These are phyloP conservation scores for Scomber japonicus DNA, from an alignment of 2,113 vertebrate species.

Conservation along the genomic window DNA sequence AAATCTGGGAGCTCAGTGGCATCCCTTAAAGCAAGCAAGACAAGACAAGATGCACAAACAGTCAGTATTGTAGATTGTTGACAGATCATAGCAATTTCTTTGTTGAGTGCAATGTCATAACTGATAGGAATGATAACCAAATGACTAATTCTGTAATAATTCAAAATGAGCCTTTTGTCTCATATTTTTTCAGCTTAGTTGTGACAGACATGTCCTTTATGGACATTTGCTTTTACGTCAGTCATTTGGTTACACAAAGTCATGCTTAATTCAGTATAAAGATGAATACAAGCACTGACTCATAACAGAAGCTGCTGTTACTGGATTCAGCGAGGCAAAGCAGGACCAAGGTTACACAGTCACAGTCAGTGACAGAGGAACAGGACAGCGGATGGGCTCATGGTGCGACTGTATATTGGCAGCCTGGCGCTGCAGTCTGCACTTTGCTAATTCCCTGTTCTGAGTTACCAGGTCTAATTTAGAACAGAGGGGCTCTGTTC, in stretches of 20 bases:
- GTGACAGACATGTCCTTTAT: neutral
- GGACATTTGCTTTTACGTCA: slow-evolving; percentile 31
- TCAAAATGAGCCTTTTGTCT: too few relatives aligned
- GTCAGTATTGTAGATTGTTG: too few relatives aligned
- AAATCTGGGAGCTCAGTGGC: too few relatives aligned
- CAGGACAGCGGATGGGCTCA: slow-evolving; percentile 35
- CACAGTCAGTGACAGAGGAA: slow-evolving; percentile 23
- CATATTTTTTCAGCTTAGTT: too few relatives aligned
- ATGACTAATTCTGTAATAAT: too few relatives aligned
- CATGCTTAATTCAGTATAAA: slow-evolving; percentile 33
- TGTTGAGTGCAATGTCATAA: too few relatives aligned
- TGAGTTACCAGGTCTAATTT: slow-evolving; percentile 73
- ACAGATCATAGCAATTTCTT: too few relatives aligned
- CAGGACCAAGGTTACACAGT: slow-evolving; percentile 50
- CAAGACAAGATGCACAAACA: too few relatives aligned
- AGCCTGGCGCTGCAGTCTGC: slow-evolving; percentile 48
- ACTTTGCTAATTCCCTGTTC: slow-evolving; percentile 66
- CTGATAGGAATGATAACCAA: too few relatives aligned
- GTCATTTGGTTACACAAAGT: slow-evolving; percentile 31
- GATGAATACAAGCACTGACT: slow-evolving; percentile 44
- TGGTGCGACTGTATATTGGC: slow-evolving; percentile 47
- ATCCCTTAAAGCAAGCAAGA: too few relatives aligned
- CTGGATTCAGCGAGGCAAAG: slow-evolving; percentile 49
- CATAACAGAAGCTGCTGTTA: slow-evolving; percentile 13
- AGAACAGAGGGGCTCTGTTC: slow-evolving; percentile 80